phyloP scores from a whole-genome alignment of 1,140 invertebrate species.

The Dinoponera quadriceps region DNA sequence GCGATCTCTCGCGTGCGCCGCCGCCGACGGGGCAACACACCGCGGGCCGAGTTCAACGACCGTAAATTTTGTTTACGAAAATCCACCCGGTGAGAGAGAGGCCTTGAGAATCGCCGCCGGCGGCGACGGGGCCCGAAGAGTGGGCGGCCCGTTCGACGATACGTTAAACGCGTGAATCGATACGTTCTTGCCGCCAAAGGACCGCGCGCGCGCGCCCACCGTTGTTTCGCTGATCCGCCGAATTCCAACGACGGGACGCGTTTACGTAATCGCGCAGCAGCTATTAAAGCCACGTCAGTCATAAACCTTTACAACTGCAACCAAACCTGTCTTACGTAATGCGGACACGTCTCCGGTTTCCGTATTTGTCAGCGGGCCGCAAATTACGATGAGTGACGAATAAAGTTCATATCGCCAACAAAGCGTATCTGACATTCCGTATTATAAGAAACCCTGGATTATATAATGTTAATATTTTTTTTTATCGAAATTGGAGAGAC shows the following conservation, averaged over 20 bases:
- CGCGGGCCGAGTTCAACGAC: conserved; percentile 77
- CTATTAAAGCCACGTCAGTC: not conserved
- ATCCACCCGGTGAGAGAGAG: conserved; percentile 63
- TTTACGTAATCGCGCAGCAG: not conserved
- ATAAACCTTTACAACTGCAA: not conserved
- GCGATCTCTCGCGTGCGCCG: conserved; percentile 42
- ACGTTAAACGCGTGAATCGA: conserved; percentile 47
- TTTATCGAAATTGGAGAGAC: too few species aligned
- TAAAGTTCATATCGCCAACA: conserved; percentile 15
- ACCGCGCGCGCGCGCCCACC: not conserved
- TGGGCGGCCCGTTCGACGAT: conserved; percentile 12
- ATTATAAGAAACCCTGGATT: too few species aligned
- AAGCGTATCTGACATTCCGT: too few species aligned
- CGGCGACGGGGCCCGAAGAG: not conserved
- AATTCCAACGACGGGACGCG: too few species aligned
- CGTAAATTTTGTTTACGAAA: conserved; percentile 82
- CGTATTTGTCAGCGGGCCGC: not conserved
- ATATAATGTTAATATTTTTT: too few species aligned
- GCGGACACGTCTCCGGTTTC: not conserved
- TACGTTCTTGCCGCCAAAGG: conserved; percentile 18
- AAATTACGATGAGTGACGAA: not conserved
- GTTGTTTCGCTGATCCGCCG: not conserved
- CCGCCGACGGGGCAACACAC: conserved; percentile 30
- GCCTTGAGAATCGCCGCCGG: conserved; percentile 25
- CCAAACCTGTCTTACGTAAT: not conserved